Percentiles rank a stretch among this genome's conserved stretches.
Evolutionary conservation across 2,888 invertebrate genomes (phyloP).

Genomic region (Phrixothrix hirtus): DNA sequence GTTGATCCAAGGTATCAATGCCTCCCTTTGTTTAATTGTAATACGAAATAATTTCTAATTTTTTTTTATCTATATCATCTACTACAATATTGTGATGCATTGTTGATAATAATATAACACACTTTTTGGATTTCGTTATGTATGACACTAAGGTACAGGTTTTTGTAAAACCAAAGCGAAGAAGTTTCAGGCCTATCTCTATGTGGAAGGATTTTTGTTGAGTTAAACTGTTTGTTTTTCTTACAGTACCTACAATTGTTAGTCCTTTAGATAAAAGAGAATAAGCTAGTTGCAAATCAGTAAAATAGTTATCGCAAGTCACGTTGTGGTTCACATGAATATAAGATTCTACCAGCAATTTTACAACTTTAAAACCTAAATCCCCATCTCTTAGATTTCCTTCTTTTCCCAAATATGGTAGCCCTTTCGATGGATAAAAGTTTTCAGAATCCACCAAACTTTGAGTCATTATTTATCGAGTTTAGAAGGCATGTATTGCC

Average conservation of each 20-base stretch:
- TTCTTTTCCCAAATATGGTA: background rate
- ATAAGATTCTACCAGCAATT: background rate
- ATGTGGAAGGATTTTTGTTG: too few relatives aligned
- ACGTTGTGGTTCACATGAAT: too few relatives aligned
- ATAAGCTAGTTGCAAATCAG: background rate
- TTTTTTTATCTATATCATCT: too few relatives aligned
- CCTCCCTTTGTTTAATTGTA: background rate
- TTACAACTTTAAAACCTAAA: background rate
- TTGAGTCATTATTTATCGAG: conserved; percentile 1
- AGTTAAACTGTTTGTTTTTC: too few relatives aligned
- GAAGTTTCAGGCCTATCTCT: too few relatives aligned
- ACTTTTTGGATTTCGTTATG: too few relatives aligned
- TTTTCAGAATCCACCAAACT: background rate
- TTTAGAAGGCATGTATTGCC: background rate
- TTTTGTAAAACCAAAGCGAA: too few relatives aligned
- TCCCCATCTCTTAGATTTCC: background rate
- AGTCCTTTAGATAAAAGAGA: background rate
- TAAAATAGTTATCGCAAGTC: background rate
- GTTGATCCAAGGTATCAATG: background rate
- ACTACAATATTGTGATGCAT: too few relatives aligned
- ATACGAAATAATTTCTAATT: too few relatives aligned
- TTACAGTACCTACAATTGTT: background rate
- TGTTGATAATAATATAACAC: too few relatives aligned
- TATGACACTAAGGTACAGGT: too few relatives aligned
- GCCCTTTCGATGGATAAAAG: background rate